Percentiles rank a stretch among this genome's conserved stretches.
Evolutionary conservation across 1,140 invertebrate species (phyloP).

Genomic region (Drosophila punjabiensis): DNA sequence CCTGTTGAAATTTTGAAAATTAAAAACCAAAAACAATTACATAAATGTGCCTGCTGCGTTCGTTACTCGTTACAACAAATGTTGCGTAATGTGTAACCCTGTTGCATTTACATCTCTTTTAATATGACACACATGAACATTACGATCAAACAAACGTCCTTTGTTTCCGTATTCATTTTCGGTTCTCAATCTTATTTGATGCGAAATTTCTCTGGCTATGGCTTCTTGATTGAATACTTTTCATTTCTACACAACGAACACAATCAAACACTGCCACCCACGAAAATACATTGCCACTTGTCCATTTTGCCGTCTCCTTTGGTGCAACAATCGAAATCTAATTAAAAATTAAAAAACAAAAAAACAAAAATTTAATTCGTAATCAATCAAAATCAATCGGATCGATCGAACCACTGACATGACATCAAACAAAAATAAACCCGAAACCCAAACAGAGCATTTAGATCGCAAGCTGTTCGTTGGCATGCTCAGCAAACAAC

Average conservation of each 20-base stretch:
- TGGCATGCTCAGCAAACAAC: constrained; percentile 99
- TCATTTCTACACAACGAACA: constrained; percentile 33
- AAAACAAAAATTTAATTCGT: constrained; percentile 28
- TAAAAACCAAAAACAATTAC: constrained; percentile 57
- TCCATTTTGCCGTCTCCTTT: constrained; percentile 83
- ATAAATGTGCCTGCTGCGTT: constrained; percentile 81
- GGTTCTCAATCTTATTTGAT: constrained; percentile 50
- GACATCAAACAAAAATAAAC: constrained; percentile 43
- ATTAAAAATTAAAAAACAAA: constrained; percentile 6
- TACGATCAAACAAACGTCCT: constrained; percentile 58
- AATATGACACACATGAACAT: constrained; percentile 66
- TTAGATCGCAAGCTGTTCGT: constrained; percentile 99
- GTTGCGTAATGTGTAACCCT: constrained; percentile 78
- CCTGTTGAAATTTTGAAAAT: constrained; percentile 69
- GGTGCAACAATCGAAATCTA: constrained; percentile 51
- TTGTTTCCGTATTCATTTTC: constrained; percentile 48
- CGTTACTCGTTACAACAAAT: constrained; percentile 77
- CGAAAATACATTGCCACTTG: constrained; percentile 68
- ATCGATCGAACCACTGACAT: constrained; percentile 45
- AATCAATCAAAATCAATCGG: constrained; percentile 46
- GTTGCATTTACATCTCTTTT: constrained; percentile 75
- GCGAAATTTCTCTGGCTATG: constrained; percentile 68
- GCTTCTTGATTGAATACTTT: constrained; percentile 62
- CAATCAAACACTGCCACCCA: constrained; percentile 31
- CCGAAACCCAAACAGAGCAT: constrained; percentile 75